phyloP scores from a whole-genome alignment of 2,888 invertebrate species.

The Drosophila fulvimacula region DNA sequence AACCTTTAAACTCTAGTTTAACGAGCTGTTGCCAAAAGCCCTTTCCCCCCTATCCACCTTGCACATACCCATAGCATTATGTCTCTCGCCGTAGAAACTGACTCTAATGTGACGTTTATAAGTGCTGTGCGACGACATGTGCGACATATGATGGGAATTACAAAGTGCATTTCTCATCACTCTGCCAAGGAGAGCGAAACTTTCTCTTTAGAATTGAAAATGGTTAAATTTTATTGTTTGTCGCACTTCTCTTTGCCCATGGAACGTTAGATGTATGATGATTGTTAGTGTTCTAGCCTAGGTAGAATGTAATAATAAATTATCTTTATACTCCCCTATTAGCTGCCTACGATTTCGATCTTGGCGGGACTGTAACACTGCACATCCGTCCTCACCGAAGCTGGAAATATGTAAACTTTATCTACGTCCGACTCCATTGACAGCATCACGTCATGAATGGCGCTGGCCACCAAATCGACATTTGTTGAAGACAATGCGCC shows the following conservation, averaged over 20 bases:
- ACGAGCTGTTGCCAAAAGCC: constrained; percentile 62
- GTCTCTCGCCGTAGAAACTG: constrained; percentile 48
- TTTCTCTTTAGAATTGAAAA: constrained; percentile 19
- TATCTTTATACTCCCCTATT: not conserved
- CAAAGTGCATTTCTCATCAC: constrained; percentile 76
- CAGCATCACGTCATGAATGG: constrained; percentile 41
- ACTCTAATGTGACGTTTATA: constrained; percentile 79
- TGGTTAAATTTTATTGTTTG: constrained; percentile 14
- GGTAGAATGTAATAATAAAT: not conserved
- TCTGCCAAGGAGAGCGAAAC: constrained; percentile 38
- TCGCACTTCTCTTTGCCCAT: constrained; percentile 1
- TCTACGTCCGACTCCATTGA: not conserved
- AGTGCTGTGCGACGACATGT: constrained; percentile 69
- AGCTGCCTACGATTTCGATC: not conserved
- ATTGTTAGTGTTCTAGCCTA: not conserved
- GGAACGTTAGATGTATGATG: not conserved
- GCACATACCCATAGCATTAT: constrained; percentile 4
- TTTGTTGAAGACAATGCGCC: constrained; percentile 26
- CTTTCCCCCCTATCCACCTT: not conserved
- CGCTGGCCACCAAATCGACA: constrained; percentile 42
- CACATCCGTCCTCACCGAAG: not conserved
- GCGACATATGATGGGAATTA: constrained; percentile 68
- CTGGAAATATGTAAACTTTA: not conserved
- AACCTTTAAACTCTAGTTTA: constrained; percentile 63
- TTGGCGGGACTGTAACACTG: not conserved